Conservation (phyloP, 2,113 vertebrate genomes). For the Brachyistius frenatus region DNA sequence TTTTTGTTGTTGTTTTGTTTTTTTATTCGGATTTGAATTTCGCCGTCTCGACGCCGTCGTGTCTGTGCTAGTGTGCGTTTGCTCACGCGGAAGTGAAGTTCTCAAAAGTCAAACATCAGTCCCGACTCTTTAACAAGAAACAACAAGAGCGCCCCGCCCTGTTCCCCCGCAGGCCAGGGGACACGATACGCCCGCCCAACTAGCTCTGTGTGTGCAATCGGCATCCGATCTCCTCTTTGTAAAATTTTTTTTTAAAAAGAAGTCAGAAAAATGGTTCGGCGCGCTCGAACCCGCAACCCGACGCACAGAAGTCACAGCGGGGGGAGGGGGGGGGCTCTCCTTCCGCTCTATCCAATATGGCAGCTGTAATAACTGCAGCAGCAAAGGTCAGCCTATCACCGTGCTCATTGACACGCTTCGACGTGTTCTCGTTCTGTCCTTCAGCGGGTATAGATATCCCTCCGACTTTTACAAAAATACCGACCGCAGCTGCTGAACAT, state of each 20-base stretch:
- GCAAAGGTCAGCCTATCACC: background rate
- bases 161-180: conserved; percentile 21
- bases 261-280: background rate
- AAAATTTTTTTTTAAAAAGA: no score
- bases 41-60: background rate
- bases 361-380: background rate
- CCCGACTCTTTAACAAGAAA: conserved; percentile 29
- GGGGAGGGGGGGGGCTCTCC: no score
- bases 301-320: background rate
- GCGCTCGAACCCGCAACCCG: background rate
- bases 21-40: background rate
- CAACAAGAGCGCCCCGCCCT: conserved; percentile 37
- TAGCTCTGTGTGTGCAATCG: conserved; percentile 13
- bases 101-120: conserved; percentile 16
- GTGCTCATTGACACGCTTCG: background rate
- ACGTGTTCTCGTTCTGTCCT: background rate
- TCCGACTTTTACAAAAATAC: no score
- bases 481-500: background rate
- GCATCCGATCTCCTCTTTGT: conserved; percentile 33
- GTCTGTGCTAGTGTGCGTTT: background rate
- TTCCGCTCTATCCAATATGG: background rate
- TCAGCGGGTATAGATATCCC: background rate
- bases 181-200: conserved; percentile 58
- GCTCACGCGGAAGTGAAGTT: background rate
- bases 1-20: background rate